Base-by-base conservation (phyloP, 1,140 invertebrate species). In the Pseudomyrmex cubaensis region DNA sequence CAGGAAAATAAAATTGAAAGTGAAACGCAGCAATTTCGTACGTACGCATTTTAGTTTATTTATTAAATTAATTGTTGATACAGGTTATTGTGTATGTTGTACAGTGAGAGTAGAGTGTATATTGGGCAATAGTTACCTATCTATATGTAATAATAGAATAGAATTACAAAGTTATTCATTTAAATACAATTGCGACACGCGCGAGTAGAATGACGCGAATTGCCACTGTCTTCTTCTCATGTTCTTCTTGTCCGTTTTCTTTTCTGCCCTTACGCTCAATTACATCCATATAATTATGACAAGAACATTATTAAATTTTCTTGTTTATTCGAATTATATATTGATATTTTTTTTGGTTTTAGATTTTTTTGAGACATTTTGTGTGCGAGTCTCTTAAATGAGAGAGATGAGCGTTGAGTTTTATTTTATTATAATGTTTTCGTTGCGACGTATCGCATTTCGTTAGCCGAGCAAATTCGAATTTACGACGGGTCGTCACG, bases 51-150 rank as follows among this genome's bases (percentile, higher is more conserved):
- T 94, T 89, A 93, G 89, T 93, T 94, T 94, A 94, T 94, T 93
- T 94, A 94, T 94, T 94, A 94, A 94, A 94, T 94, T 93, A 94
- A 92, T 35, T 92, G 91, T 92, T 93, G 92, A 93, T 93, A 94
- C 92, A 93, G 91, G 90, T 93, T 93, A 94, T 93, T 92, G 93
- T 92, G 90, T 93, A 93, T 94, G 92, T 93, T 90, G 90, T 94
- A 93, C 92, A 94, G 91, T 89, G 92, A 94, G 90, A 90, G 85
- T 91, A 91, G 90, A 93, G 89, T 91, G 86, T 93, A 91, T 93
- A 35, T 35, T 35, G 90, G 92, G 90, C 88, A 93, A 93, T 93
- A 93, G 89, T 93, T 80, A 93, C 92, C 92, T 94, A 94, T 92
- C 91, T 93, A 93, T 93, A 92, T 87, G 85, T 86, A 92, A 90